A percentile compares a stretch with the other conserved stretches of the same genome.
These are phyloP conservation scores for Ptychodera flava DNA, from an alignment of 35 echinoderm and acorn worm species.

Conservation along the genomic window DNA sequence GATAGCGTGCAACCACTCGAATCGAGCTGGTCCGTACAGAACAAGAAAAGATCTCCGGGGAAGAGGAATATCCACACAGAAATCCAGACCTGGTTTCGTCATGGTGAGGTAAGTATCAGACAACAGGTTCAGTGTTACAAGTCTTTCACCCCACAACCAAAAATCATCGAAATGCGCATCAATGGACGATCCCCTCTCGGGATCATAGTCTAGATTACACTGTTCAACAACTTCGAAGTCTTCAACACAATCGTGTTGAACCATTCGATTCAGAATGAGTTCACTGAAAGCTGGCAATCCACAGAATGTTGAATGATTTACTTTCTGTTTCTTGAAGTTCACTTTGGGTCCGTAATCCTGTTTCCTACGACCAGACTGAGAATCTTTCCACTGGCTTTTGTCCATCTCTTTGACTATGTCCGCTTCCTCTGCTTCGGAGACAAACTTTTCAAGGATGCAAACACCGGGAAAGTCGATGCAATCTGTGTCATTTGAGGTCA, in stretches of 20 bases:
- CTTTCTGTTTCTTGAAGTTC: slow-evolving; percentile 84
- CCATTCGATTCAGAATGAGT: slow-evolving; percentile 44
- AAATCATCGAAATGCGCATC: slow-evolving; percentile 88
- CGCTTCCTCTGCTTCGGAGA: slow-evolving; percentile 47
- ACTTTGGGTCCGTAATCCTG: slow-evolving; percentile 96
- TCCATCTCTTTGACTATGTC: slow-evolving; percentile 54
- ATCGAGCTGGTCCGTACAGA: slow-evolving; percentile 56
- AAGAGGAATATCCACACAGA: slow-evolving; percentile 38
- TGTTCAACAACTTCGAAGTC: slow-evolving; percentile 70
- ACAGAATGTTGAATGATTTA: slow-evolving; percentile 48
- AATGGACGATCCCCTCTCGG: slow-evolving; percentile 75
- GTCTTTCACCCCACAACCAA: slow-evolving; percentile 89
- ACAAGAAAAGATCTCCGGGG: slow-evolving; percentile 55
- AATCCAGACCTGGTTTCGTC: background rate
- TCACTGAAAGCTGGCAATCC: slow-evolving; percentile 78
- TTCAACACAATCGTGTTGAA: background rate
- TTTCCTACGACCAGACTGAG: slow-evolving; percentile 84
- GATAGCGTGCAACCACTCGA: slow-evolving; percentile 77
- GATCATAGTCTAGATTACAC: slow-evolving; percentile 85
- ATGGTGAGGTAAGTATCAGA: slow-evolving; percentile 58
- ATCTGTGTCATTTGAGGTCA: slow-evolving; percentile 9
- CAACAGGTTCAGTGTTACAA: slow-evolving; percentile 82
- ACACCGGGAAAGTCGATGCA: slow-evolving; percentile 52
- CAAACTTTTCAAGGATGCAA: slow-evolving; percentile 50
- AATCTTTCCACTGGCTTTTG: slow-evolving; percentile 58